phyloP scores from a whole-genome alignment of 2,797 vertebrate species.

The Australoheros facetus region DNA sequence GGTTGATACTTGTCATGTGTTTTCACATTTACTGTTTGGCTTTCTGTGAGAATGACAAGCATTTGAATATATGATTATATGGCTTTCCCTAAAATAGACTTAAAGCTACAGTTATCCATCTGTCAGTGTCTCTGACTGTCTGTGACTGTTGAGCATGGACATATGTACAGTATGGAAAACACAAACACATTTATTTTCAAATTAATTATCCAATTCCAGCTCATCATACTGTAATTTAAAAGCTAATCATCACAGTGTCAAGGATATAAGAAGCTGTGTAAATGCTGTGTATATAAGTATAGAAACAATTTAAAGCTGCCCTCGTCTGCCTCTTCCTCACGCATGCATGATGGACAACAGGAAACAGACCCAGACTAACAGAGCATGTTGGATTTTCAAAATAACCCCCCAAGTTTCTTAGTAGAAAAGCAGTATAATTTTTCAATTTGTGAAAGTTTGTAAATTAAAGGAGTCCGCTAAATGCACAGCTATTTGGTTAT shows the following conservation, averaged over 20 bases:
- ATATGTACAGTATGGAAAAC: not conserved
- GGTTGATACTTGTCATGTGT: not conserved
- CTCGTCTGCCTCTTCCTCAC: not conserved
- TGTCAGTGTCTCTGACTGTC: not conserved
- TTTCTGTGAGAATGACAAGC: not conserved
- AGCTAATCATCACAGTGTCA: too few species aligned
- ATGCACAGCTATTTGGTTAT: too few species aligned
- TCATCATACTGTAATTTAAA: too few species aligned
- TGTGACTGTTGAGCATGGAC: not conserved
- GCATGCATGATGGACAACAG: not conserved
- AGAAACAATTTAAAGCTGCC: not conserved
- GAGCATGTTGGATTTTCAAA: not conserved
- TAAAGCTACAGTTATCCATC: not conserved
- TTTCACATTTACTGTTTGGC: rapidly evolving
- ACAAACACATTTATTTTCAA: too few species aligned
- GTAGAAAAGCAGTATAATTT: rapidly evolving
- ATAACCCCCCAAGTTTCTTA: not conserved
- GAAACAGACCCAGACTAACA: not conserved
- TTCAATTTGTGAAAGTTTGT: not conserved
- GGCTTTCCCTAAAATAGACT: not conserved
- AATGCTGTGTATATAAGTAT: not conserved
- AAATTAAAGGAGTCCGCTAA: not conserved
- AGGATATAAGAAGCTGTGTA: not conserved
- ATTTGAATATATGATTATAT: rapidly evolving
- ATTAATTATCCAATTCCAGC: too few species aligned